Evolutionary conservation across 2,888 invertebrate genomes (phyloP).

Genomic region (Synergus gifuensis): DNA sequence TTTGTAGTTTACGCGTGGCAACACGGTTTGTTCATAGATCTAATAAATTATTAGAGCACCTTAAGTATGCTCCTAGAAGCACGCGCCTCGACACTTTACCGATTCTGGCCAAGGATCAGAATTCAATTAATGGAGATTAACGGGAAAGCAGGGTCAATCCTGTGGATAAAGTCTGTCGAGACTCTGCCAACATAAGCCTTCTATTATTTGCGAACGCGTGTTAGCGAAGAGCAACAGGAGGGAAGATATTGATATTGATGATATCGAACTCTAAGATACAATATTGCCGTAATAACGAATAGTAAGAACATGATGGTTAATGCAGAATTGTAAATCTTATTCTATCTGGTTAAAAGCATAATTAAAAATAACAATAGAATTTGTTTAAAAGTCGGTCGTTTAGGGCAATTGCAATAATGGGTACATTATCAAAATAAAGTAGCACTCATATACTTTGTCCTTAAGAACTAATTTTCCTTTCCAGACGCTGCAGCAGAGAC

Average conservation of each 20-base stretch:
- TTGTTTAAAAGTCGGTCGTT: too few relatives aligned
- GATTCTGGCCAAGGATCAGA: slow-evolving; percentile 21
- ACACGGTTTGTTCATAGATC: slow-evolving; percentile 1
- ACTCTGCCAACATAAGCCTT: slow-evolving; percentile 22
- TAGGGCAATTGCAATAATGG: too few relatives aligned
- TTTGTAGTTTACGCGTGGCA: background rate
- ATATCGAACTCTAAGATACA: background rate
- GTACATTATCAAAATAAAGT: background rate
- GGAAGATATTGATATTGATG: slow-evolving; percentile 11
- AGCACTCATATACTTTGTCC: background rate
- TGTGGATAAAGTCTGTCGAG: slow-evolving; percentile 22
- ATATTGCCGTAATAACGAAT: background rate
- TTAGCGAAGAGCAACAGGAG: slow-evolving; percentile 22
- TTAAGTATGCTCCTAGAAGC: slow-evolving; percentile 12
- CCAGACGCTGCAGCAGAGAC: slow-evolving; percentile 6
- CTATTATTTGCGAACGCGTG: slow-evolving; percentile 16
- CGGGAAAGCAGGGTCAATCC: slow-evolving; percentile 36
- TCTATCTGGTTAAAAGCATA: too few relatives aligned
- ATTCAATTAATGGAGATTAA: slow-evolving; percentile 40
- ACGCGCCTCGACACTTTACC: background rate
- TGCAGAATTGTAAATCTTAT: too few relatives aligned
- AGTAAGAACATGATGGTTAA: background rate
- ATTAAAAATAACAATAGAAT: too few relatives aligned
- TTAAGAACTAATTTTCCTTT: background rate
- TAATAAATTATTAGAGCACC: slow-evolving; percentile 26